Conservation (phyloP, 2,888 invertebrate genomes). For the Agrypnus murinus region DNA sequence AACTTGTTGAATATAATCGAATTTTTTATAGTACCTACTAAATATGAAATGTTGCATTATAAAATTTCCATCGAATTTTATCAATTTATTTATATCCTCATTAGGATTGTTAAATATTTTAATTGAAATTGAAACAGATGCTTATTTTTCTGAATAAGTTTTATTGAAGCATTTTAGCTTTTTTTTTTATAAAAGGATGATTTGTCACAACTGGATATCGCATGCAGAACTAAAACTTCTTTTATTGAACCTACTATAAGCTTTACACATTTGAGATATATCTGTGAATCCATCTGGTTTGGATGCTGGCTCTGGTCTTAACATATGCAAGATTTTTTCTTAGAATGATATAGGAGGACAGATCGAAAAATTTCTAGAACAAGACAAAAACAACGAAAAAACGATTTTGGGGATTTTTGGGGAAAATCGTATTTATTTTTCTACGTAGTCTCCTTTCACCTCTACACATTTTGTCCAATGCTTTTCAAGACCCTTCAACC, state of each 20-base stretch:
- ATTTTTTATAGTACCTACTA: not conserved
- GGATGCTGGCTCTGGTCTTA: slow-evolving; percentile 12
- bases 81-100: slow-evolving; percentile 4
- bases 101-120: no score
- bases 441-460: no score
- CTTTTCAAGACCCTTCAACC: no score
- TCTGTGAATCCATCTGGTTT: not conserved
- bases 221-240: slow-evolving; percentile 7
- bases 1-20: not conserved
- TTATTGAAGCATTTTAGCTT: not conserved
- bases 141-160: not conserved
- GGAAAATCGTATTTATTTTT: no score
- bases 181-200: not conserved
- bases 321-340: no score
- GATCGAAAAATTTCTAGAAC: no score
- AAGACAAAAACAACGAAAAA: no score
- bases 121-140: not conserved
- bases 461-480: no score
- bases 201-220: not conserved
- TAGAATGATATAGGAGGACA: not conserved
- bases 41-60: slow-evolving; percentile 2
- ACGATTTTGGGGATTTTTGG: no score
- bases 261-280: not conserved
- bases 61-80: slow-evolving; percentile 6
- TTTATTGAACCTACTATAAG: not conserved